Conservation (phyloP, 1,140 invertebrate genomes). For the Hestina assimilis region DNA sequence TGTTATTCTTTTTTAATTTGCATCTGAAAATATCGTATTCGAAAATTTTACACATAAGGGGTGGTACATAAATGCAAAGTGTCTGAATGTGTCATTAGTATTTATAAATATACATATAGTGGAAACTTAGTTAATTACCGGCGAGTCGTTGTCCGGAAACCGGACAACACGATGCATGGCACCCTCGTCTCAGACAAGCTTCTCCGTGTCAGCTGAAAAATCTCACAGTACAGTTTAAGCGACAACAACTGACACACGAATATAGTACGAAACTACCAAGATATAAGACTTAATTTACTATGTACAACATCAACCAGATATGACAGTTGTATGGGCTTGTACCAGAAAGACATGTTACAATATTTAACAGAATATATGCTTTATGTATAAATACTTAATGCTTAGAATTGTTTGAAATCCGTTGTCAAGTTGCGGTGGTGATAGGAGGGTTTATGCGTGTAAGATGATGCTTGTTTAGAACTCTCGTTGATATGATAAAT, state of each 20-base stretch:
- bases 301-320: not conserved
- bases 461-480: slow-evolving; percentile 76
- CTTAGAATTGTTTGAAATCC: slow-evolving; percentile 50
- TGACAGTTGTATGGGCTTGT: not conserved
- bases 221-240: slow-evolving; percentile 12
- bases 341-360: slow-evolving; percentile 6
- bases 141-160: slow-evolving; percentile 65
- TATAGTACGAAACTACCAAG: slow-evolving; percentile 25
- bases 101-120: slow-evolving; percentile 19
- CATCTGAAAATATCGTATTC: too few relatives aligned
- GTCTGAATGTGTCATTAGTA: not conserved
- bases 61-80: too few relatives aligned
- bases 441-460: slow-evolving; percentile 73
- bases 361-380: slow-evolving; percentile 56
- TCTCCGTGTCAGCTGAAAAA: slow-evolving; percentile 39
- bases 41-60: too few relatives aligned
- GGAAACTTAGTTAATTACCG: slow-evolving; percentile 70
- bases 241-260: slow-evolving; percentile 21
- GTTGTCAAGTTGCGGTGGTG: slow-evolving; percentile 43
- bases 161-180: slow-evolving; percentile 68
- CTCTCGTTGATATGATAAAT: slow-evolving; percentile 75
- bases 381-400: slow-evolving; percentile 52
- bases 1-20: too few relatives aligned
- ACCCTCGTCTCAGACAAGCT: slow-evolving; percentile 65
- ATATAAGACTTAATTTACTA: not conserved